Conservation (phyloP, 2,797 vertebrate genomes). For the Hephaestus fuliginosus region DNA sequence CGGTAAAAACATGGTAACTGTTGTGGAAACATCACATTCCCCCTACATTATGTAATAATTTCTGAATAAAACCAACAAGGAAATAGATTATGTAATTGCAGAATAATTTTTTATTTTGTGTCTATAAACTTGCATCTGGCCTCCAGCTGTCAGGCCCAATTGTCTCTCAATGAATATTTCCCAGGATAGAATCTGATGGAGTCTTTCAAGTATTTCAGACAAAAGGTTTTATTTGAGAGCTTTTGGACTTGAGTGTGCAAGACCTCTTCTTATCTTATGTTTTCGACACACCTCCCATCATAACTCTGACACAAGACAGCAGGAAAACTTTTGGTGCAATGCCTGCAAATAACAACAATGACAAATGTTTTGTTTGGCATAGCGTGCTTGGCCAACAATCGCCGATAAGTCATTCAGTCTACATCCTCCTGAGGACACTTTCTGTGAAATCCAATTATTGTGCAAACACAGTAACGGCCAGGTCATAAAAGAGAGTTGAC, state of each 20-base stretch:
- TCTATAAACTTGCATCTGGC: slow-evolving; percentile 21
- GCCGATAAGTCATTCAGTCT: not conserved
- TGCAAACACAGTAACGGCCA: slow-evolving; percentile 12
- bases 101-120: not conserved
- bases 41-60: not conserved
- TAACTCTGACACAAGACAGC: not conserved
- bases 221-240: not conserved
- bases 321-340: slow-evolving; percentile 2
- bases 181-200: not conserved
- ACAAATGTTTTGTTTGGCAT: slow-evolving; percentile 2
- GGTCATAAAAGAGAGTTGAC: slow-evolving; percentile 22
- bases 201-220: slow-evolving; percentile 1
- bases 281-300: not conserved
- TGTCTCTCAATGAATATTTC: slow-evolving; percentile 10
- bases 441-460: slow-evolving; percentile 18
- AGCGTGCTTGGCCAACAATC: not conserved
- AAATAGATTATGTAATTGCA: not conserved
- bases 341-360: slow-evolving; percentile 3
- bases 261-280: not conserved
- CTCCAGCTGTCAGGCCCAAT: slow-evolving; percentile 9
- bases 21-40: slow-evolving; percentile 1
- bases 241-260: not conserved
- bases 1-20: not conserved
- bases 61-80: slow-evolving; percentile 6
- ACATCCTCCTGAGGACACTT: not conserved